Evolutionary conservation across 1,140 invertebrate species (phyloP).

Genomic region (Pteromalus puparum): DNA sequence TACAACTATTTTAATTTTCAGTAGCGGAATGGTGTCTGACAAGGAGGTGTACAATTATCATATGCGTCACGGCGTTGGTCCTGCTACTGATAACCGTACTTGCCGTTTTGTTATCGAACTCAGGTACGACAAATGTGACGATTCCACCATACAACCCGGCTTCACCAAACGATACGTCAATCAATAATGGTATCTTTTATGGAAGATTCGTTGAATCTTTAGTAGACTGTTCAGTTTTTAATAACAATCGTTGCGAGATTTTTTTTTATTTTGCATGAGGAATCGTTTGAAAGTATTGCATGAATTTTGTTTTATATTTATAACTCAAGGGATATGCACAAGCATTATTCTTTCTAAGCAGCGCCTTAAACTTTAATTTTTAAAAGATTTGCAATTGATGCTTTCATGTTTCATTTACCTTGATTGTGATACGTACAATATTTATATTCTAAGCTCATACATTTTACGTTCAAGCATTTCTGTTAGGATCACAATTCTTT

Average conservation of each 20-base stretch:
- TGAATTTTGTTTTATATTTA: background rate
- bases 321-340: too few relatives aligned
- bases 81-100: background rate
- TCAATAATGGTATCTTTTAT: conserved; percentile 48
- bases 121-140: conserved; percentile 32
- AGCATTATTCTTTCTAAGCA: too few relatives aligned
- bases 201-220: background rate
- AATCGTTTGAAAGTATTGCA: background rate
- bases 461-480: too few relatives aligned
- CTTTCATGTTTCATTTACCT: too few relatives aligned
- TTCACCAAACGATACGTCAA: conserved; percentile 47
- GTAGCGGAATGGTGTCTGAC: background rate
- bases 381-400: too few relatives aligned
- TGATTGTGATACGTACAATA: too few relatives aligned
- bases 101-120: conserved; percentile 1
- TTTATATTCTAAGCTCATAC: too few relatives aligned
- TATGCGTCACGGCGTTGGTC: background rate
- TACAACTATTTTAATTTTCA: background rate
- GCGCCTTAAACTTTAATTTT: too few relatives aligned
- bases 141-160: background rate
- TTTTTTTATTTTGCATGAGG: background rate
- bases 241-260: background rate
- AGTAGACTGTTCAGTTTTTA: background rate
- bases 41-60: background rate
- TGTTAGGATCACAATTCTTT: too few relatives aligned